Conservation (phyloP, 2,888 invertebrate genomes). For the Brachynemurus nebulosus region DNA sequence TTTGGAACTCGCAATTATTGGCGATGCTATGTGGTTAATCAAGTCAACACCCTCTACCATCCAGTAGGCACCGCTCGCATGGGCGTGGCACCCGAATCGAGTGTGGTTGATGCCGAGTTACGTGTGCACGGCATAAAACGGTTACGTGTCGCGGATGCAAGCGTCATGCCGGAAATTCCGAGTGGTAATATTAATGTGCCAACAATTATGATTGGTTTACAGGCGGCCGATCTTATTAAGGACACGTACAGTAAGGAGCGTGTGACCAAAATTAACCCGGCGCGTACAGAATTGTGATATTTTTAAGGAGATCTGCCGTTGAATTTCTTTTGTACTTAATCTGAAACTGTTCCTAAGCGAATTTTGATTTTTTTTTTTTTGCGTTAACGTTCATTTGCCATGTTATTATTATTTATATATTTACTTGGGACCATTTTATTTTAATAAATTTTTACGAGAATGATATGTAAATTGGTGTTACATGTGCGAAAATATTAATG, state of each 20-base stretch:
- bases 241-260: not conserved
- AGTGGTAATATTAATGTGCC: conserved; percentile 5
- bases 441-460: not conserved
- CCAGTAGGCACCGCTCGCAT: conserved; percentile 27
- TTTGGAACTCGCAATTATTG: conserved; percentile 36
- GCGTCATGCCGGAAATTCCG: conserved; percentile 4
- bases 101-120: conserved; percentile 4
- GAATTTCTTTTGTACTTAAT: too few species aligned
- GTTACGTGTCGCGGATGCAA: conserved; percentile 6
- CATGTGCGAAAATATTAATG: too few species aligned
- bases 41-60: conserved; percentile 24
- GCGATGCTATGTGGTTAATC: conserved; percentile 31
- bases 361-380: too few species aligned
- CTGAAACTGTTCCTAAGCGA: too few species aligned
- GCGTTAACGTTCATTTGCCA: too few species aligned
- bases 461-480: too few species aligned
- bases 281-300: not conserved
- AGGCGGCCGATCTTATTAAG: conserved; percentile 6
- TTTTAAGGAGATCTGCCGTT: too few species aligned
- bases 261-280: too few species aligned
- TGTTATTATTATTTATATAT: too few species aligned
- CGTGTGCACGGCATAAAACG: conserved; percentile 3
- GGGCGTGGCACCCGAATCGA: conserved; percentile 2
- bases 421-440: too few species aligned
- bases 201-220: conserved; percentile 6